Evolutionary conservation across 2,888 invertebrate species (phyloP), one percentile per base, ranked within the genome.

Genomic region (Aphidius colemani): DNA sequence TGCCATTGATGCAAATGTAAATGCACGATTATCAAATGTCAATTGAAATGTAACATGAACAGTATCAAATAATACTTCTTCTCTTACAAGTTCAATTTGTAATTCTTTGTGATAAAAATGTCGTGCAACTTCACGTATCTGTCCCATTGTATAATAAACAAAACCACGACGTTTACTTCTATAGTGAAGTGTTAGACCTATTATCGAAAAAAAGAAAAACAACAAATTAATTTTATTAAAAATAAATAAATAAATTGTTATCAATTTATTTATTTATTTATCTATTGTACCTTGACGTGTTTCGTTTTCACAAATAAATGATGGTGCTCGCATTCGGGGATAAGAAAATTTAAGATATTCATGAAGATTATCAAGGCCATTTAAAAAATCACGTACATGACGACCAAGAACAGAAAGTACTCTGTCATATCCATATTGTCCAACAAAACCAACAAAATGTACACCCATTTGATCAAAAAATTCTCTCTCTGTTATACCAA

Each of bases 261-360:
- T 18, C 13, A 18, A 18, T 13, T 13, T 13, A 13, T 13, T 2
- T 1, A 13, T 8, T 40, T 46, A 51, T 59, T n/a, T 45, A 8
- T 11, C 2, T 7, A 46, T 40, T 41, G 53, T 53, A 80, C 80
- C 80, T 76, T 93, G 92, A 63, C 92, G 87, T 0, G 95, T 94
- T 82, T 98, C 98, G 78, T 96, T 95, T 82, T 97, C 97, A 77
- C 96, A 96, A 73, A 96, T 97, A 82, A 98, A 98, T 61, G 96
- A 96, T 0, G 98, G 98, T 0, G 98, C 97, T 69, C 91, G 84
- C 90, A 90, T 90, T 72, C 92, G 87, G 0, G 96, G 96, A 80
- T 97, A 97, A 61, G 95, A 96, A 84, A 96, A 96, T 82, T 97
- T 94, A 55, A 98, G 86, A 81, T 98, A 98, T 81, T 98, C 98